Percentiles rank a stretch among this genome's conserved stretches.
These are phyloP conservation scores for Phytoseiulus persimilis DNA, from an alignment of 2,888 invertebrate genomes.

Conservation along the genomic window DNA sequence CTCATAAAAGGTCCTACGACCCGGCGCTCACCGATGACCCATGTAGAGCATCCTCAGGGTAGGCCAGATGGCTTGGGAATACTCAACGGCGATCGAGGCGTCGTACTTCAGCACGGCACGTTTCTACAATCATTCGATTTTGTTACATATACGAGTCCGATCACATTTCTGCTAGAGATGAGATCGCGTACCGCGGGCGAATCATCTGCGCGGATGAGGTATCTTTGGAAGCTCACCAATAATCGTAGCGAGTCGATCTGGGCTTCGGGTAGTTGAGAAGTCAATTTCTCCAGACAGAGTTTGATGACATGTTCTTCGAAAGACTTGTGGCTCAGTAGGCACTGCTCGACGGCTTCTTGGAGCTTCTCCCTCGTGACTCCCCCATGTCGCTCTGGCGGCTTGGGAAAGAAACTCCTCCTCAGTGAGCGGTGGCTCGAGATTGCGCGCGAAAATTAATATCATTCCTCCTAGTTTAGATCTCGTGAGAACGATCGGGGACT, in stretches of 20 bases:
- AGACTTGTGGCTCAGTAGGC: slow-evolving; percentile 10
- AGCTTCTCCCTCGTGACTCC: slow-evolving; percentile 13
- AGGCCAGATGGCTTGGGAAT: slow-evolving; percentile 24
- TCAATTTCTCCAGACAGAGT: slow-evolving; percentile 25
- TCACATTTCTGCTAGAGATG: background rate
- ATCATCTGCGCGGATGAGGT: no score
- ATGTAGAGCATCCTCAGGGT: slow-evolving; percentile 12
- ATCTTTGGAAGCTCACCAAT: background rate
- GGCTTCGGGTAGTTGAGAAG: slow-evolving; percentile 13
- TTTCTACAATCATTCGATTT: background rate
- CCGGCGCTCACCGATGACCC: slow-evolving; percentile 6
- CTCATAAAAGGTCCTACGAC: background rate
- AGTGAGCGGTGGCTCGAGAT: no score
- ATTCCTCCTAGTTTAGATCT: no score
- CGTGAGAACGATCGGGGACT: no score
- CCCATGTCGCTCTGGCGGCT: slow-evolving; percentile 20
- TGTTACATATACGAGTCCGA: background rate
- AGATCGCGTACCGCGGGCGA: no score
- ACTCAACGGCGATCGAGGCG: background rate
- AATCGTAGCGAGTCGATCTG: slow-evolving; percentile 22
- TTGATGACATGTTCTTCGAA: slow-evolving; percentile 9
- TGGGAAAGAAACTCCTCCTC: background rate
- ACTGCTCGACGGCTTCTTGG: slow-evolving; percentile 5
- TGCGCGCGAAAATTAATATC: no score
- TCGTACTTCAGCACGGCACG: slow-evolving; percentile 9